Conservation (phyloP, 2,797 vertebrate species). For the Acrossocheilus fasciatus region DNA sequence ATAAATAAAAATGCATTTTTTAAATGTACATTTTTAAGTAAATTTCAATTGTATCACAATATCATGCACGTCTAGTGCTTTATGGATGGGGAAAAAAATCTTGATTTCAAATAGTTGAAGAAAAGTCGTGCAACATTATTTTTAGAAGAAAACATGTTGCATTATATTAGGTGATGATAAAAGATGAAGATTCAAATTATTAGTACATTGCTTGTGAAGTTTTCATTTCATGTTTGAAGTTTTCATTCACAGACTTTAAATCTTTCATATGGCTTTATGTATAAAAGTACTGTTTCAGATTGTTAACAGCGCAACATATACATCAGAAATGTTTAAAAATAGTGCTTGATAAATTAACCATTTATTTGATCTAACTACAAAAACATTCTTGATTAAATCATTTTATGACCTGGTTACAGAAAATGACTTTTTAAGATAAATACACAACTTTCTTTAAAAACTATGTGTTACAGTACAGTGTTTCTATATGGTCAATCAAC, state of each 20-base stretch:
- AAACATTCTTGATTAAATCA: constrained; percentile 62
- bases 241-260: constrained; percentile 60
- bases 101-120: neutral
- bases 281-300: constrained; percentile 62
- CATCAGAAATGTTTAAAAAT: constrained; percentile 72
- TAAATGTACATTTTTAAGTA: neutral
- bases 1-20: neutral
- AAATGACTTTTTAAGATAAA: constrained; percentile 71
- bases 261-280: constrained; percentile 64
- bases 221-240: constrained; percentile 47
- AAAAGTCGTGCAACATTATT: neutral
- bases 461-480: neutral
- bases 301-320: constrained; percentile 67
- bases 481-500: constrained; percentile 35
- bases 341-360: constrained; percentile 74
- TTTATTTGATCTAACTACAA: constrained; percentile 70
- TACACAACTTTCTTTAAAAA: constrained; percentile 66
- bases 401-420: constrained; percentile 65
- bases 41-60: neutral
- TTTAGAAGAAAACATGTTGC: neutral
- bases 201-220: neutral
- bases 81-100: neutral
- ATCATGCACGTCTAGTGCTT: neutral
- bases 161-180: neutral
- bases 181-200: constrained; percentile 23